Percentiles rank a stretch among this genome's conserved stretches.
These are phyloP conservation scores for Atta texana DNA, from an alignment of 1,140 invertebrate genomes.

Conservation along the genomic window DNA sequence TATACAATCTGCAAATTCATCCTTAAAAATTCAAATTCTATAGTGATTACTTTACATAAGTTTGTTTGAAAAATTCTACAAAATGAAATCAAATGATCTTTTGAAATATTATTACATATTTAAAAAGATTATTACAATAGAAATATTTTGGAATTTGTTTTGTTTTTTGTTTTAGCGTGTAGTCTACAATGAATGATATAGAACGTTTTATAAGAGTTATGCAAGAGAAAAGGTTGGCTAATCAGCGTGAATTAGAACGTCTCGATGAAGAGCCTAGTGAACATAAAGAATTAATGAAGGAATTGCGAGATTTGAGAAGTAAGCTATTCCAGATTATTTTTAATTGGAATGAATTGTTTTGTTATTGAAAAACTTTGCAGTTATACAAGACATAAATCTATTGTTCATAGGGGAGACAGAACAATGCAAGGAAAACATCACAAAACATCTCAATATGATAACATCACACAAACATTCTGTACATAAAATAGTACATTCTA, in stretches of 20 bases:
- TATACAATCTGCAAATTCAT: too few relatives aligned
- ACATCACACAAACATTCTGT: slow-evolving; percentile 71
- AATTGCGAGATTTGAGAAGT: slow-evolving; percentile 58
- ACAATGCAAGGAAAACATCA: slow-evolving; percentile 66
- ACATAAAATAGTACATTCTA: slow-evolving; percentile 70
- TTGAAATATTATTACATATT: background rate
- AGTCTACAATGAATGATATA: slow-evolving; percentile 59
- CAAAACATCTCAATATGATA: slow-evolving; percentile 70
- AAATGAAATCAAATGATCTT: background rate
- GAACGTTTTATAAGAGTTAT: slow-evolving; percentile 54
- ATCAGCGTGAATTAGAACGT: slow-evolving; percentile 42
- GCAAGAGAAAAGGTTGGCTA: slow-evolving; percentile 42
- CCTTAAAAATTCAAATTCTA: too few relatives aligned
- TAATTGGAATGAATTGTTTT: slow-evolving; percentile 21
- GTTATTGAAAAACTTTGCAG: background rate
- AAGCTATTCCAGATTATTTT: background rate
- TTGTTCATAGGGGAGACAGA: slow-evolving; percentile 65
- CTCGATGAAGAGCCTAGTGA: slow-evolving; percentile 28
- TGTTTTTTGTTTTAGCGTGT: background rate
- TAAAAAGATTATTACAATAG: background rate
- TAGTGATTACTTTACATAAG: background rate
- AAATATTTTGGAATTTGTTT: background rate
- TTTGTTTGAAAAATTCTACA: slow-evolving; percentile 16
- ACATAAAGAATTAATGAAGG: slow-evolving; percentile 53
- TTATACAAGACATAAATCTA: background rate